phyloP scores from a whole-genome alignment of 2,888 invertebrate species.

The Altica lythri region DNA sequence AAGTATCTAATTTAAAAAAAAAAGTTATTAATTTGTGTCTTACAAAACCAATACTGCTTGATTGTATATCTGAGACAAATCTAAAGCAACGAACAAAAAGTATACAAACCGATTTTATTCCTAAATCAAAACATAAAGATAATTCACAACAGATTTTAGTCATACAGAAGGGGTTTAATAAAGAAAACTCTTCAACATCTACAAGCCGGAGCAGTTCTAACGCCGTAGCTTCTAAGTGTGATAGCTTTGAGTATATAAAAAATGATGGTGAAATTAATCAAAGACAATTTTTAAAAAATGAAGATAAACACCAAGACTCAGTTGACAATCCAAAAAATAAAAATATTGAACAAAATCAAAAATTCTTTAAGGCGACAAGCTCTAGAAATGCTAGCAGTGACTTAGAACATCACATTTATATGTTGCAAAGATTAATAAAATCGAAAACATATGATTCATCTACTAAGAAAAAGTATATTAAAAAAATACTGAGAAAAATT shows the following conservation, averaged over 20 bases:
- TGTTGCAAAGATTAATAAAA: slow-evolving; percentile 65
- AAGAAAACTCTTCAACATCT: slow-evolving; percentile 14
- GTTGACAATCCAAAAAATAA: neutral
- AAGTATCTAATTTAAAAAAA: slow-evolving; percentile 23
- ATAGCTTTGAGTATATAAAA: slow-evolving; percentile 65
- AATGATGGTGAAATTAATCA: no score
- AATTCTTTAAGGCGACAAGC: neutral
- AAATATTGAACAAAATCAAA: slow-evolving; percentile 1
- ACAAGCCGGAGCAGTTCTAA: slow-evolving; percentile 31
- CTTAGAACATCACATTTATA: slow-evolving; percentile 65
- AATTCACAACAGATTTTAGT: slow-evolving; percentile 33
- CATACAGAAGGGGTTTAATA: slow-evolving; percentile 26
- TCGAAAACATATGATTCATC: slow-evolving; percentile 64
- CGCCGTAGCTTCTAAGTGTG: slow-evolving; percentile 58
- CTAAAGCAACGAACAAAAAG: slow-evolving; percentile 28
- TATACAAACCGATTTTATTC: slow-evolving; percentile 39
- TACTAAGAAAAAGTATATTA: slow-evolving; percentile 67
- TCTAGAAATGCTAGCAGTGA: slow-evolving; percentile 54
- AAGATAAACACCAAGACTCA: neutral
- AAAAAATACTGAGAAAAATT: slow-evolving; percentile 67
- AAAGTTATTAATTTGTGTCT: slow-evolving; percentile 44
- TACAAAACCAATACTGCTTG: slow-evolving; percentile 46
- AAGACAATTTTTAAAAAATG: no score
- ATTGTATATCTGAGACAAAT: slow-evolving; percentile 39
- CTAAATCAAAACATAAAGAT: slow-evolving; percentile 16